phyloP scores from a whole-genome alignment of 2,888 invertebrate species.

The Nymphalis c-album region DNA sequence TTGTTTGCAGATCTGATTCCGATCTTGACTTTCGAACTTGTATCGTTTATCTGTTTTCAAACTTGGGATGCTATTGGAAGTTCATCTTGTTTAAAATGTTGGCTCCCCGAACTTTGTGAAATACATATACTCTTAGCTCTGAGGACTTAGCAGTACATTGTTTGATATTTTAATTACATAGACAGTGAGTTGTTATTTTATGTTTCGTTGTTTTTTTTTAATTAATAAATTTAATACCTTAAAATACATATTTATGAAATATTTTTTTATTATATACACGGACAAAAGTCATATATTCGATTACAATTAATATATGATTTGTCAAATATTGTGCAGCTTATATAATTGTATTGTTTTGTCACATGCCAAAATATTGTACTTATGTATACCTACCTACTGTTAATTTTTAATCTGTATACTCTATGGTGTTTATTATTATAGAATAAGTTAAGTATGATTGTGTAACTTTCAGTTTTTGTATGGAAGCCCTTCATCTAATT shows the following conservation, averaged over 20 bases:
- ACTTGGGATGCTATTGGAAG: too few relatives aligned
- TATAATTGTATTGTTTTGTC: not conserved
- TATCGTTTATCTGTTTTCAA: too few relatives aligned
- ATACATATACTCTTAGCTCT: not conserved
- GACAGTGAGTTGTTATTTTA: too few relatives aligned
- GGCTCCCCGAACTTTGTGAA: too few relatives aligned
- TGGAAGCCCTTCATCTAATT: not conserved
- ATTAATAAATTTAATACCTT: too few relatives aligned
- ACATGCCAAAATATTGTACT: not conserved
- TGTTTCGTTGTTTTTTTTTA: too few relatives aligned
- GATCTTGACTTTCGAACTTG: too few relatives aligned
- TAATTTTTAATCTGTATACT: conserved; percentile 31
- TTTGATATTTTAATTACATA: not conserved
- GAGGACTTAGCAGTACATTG: not conserved
- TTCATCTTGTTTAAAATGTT: too few relatives aligned
- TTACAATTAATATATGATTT: not conserved
- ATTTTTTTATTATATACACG: too few relatives aligned
- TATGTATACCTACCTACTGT: conserved; percentile 30
- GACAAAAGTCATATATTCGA: too few relatives aligned
- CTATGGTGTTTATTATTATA: conserved; percentile 32
- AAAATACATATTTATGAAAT: too few relatives aligned
- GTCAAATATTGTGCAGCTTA: conserved; percentile 3
- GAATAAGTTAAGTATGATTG: conserved; percentile 21
- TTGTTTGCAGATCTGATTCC: too few relatives aligned
- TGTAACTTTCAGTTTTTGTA: conserved; percentile 15